Percentiles rank a stretch among this genome's conserved stretches.
These are phyloP conservation scores for Atrichornis clamosus DNA, from an alignment of 2,113 vertebrate species.

Conservation along the genomic window DNA sequence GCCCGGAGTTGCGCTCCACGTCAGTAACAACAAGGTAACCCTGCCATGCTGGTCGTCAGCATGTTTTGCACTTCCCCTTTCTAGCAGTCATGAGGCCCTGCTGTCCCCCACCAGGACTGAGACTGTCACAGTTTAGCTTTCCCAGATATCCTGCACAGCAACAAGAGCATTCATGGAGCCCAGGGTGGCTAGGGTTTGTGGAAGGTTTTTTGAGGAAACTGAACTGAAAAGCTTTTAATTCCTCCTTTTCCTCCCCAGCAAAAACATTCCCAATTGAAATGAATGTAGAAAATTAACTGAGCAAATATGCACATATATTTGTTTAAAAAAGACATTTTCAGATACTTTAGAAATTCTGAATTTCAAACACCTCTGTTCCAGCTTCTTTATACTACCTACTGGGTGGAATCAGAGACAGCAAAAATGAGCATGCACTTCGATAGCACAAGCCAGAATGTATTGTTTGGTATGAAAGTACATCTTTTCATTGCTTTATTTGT, in stretches of 20 bases:
- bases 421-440: neutral
- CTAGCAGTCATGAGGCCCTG: neutral
- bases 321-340: neutral
- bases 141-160: neutral
- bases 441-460: neutral
- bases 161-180: neutral
- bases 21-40: neutral
- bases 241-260: neutral
- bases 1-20: fast-evolving
- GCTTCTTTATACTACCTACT: neutral
- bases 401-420: neutral
- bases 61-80: neutral
- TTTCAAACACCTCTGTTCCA: neutral
- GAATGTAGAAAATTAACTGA: neutral
- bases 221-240: neutral
- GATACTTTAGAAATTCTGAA: neutral
- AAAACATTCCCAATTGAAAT: neutral
- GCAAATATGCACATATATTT: neutral
- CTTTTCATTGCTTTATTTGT: neutral
- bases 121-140: neutral
- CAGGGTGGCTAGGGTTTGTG: neutral
- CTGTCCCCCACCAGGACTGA: neutral
- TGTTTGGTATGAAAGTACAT: neutral
- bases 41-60: neutral
- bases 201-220: neutral